Evolutionary conservation across 1,140 invertebrate genomes (phyloP), one percentile per base, ranked within the genome.

Genomic region (Cotesia typhae): DNA sequence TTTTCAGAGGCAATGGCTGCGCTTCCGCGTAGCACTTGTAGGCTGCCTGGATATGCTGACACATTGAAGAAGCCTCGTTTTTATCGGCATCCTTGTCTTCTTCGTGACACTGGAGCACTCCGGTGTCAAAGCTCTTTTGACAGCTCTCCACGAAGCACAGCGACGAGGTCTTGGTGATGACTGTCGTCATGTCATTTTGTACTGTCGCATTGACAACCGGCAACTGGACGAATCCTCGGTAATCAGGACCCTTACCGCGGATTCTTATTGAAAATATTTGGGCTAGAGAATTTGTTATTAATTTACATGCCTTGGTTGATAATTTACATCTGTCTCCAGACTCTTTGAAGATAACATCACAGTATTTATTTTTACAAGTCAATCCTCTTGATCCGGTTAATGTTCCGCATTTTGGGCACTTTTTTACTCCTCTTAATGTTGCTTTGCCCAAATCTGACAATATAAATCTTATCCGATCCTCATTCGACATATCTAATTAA

Each of bases 401-500:
- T 3, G 91, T 92, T 0, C 92, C 92, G 88, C 94, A 95, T 81
- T 94, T 93, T 3, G 91, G 91, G 82, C 93, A 95, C 79, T 92
- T 93, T 75, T 91, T 87, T 0, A 94, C 89, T 74, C 93, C 94
- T 78, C 91, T 88, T 75, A 90, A 83, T 67, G 90, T 94, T 73
- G 89, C 91, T 83, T 88, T 92, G 73, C 92, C 93, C 77, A 92
- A 85, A 87, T 90, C 92, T 79, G 84, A 89, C 78, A 81, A 79
- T 69, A 79, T 85, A 76, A 79, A 86, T 84, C 81, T 84, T 36
- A 85, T 72, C 64, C 83, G 81, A 65, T 87, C 84, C 35, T 87
- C 85, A 72, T 79, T 84, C 10, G 81, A 83, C 84, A 86, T 85
- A 70, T 61, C 78, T 80, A 52, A 37, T 55, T 36, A 59, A 59